Percentiles rank a stretch among this genome's conserved stretches.
Evolutionary conservation across 2,888 invertebrate species (phyloP).

Genomic region (Digitonthophagus gazella): DNA sequence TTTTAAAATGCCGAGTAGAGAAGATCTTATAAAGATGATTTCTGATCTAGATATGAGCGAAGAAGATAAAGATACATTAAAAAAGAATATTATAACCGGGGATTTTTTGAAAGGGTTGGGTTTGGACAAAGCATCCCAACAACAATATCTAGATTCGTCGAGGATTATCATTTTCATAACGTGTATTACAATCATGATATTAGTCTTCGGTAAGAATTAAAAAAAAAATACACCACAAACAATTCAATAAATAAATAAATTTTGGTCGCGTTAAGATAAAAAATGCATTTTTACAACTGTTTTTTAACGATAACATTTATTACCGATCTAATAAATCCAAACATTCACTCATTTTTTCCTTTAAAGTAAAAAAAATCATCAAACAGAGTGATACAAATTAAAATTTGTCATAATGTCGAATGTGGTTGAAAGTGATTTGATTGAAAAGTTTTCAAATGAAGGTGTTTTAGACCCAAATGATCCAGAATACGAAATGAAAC

Average conservation of each 20-base stretch:
- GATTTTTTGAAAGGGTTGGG: not conserved
- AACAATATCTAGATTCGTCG: constrained; percentile 45
- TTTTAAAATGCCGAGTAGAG: constrained; percentile 32
- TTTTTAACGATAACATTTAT: no score
- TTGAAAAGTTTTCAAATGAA: not conserved
- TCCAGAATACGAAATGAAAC: not conserved
- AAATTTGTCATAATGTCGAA: not conserved
- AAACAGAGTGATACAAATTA: no score
- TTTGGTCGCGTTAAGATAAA: not conserved
- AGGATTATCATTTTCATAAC: constrained; percentile 36
- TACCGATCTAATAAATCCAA: no score
- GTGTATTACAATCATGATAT: constrained; percentile 31
- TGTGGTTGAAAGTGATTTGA: not conserved
- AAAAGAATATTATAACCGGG: constrained; percentile 25
- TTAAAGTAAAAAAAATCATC: no score
- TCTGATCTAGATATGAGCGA: constrained; percentile 54
- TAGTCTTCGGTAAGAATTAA: constrained; percentile 36
- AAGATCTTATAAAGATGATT: constrained; percentile 35
- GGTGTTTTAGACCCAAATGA: not conserved
- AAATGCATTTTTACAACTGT: not conserved
- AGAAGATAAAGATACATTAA: constrained; percentile 54
- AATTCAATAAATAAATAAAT: not conserved
- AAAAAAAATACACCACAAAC: not conserved
- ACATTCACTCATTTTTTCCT: no score
- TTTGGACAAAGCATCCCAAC: constrained; percentile 34